Evolutionary conservation across 2,888 invertebrate species (phyloP).

Genomic region (Conomelus anceps): DNA sequence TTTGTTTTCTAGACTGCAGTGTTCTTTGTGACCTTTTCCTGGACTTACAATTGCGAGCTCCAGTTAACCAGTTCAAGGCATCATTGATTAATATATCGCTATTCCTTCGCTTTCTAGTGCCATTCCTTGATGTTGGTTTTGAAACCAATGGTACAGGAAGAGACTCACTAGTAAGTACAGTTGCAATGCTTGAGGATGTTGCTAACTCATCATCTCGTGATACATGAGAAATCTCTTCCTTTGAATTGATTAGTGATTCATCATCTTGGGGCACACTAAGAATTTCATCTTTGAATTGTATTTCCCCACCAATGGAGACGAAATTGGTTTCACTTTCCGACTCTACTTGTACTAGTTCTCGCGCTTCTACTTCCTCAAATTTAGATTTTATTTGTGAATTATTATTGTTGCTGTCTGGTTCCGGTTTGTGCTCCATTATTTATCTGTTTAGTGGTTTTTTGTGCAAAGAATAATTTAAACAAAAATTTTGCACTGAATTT

Average conservation of each 20-base stretch:
- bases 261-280: not conserved
- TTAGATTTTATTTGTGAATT: not conserved
- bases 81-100: not conserved
- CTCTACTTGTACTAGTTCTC: not conserved
- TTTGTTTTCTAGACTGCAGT: not conserved
- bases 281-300: not conserved
- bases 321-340: not conserved
- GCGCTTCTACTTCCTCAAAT: not conserved
- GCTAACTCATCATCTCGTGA: not conserved
- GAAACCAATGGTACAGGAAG: not conserved
- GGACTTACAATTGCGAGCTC: not conserved
- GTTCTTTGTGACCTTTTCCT: not conserved
- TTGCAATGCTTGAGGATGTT: not conserved
- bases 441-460: not conserved
- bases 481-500: not conserved
- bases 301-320: no score
- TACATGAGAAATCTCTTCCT: not conserved
- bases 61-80: not conserved
- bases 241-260: not conserved
- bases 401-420: not conserved
- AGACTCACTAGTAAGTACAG: not conserved
- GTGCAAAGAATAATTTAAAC: not conserved
- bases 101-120: not conserved
- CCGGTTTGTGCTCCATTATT: not conserved
- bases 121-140: not conserved